These are phyloP conservation scores for Torymus aiolomorphi DNA, from an alignment of 2,888 invertebrate species.

Conservation along the genomic window DNA sequence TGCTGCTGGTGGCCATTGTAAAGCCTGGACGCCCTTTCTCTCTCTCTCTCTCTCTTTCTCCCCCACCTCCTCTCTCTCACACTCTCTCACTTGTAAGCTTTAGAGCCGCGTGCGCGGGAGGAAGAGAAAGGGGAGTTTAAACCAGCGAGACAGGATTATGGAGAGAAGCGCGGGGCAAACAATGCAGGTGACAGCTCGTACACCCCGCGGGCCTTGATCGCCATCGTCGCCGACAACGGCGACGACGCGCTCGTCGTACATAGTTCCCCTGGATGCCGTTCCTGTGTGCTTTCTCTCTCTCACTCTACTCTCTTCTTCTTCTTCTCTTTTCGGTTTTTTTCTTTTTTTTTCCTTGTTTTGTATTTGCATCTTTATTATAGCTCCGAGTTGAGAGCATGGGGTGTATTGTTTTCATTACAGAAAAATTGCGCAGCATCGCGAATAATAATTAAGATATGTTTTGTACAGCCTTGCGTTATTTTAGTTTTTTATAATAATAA, in stretches of 20 bases:
- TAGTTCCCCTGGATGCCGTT: background rate
- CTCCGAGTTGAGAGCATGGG: slow-evolving; percentile 8
- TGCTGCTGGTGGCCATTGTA: slow-evolving; percentile 69
- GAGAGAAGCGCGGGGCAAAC: slow-evolving; percentile 63
- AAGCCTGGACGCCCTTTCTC: slow-evolving; percentile 18
- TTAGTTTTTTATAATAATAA: background rate
- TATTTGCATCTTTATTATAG: slow-evolving; percentile 25
- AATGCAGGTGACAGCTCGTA: slow-evolving; percentile 72
- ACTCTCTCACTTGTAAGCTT: slow-evolving; percentile 40
- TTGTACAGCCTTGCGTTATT: background rate
- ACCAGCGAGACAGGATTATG: slow-evolving; percentile 56
- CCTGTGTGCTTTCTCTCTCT: too few relatives aligned
- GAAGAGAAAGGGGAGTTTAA: slow-evolving; percentile 30
- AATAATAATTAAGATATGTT: slow-evolving; percentile 4
- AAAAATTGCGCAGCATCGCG: background rate
- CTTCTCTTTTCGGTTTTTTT: background rate
- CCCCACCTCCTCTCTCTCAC: slow-evolving; percentile 32
- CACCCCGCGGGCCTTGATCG: slow-evolving; percentile 60
- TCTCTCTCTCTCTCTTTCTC: slow-evolving; percentile 52
- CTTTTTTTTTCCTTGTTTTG: slow-evolving; percentile 10
- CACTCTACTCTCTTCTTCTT: background rate
- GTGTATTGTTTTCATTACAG: background rate
- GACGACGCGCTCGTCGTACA: background rate
- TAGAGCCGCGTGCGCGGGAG: background rate
- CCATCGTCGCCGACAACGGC: slow-evolving; percentile 25